Evolutionary conservation across 2,888 invertebrate species (phyloP), one percentile per base, ranked within the genome.

Genomic region (Erynnis tages): DNA sequence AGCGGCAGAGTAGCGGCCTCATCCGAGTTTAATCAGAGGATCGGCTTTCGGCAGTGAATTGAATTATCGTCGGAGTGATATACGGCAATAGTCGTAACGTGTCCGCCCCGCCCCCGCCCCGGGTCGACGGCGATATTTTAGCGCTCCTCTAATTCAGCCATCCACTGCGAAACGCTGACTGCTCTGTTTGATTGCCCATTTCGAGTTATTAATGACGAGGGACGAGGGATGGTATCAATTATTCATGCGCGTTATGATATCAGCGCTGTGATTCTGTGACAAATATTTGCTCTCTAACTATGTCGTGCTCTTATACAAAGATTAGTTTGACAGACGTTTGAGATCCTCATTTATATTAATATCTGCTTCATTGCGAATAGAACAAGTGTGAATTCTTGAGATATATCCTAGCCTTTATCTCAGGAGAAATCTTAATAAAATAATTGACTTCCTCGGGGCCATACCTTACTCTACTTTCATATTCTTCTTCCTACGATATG

Each of bases 31-130:
- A 43, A 50, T 50, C 50, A 43, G 50, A 25, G 50, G 35, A 43
- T 43, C 50, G 50, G 50, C 43, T 50, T 35, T 50, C 50, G 50
- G 43, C 50, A 43, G 35, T 50, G 50, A 50, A 43, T 50, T 35
- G 50, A 50, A 50, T 50, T 49, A 49, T 49, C 49, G 41, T 32
- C 34, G 27, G 49, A 41, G 41, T 50, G 49, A 50, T 50, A 43
- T 43, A 50, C 50, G 50, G 43, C 27, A 43, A 50, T 43, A 43
- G 50, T 49, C 49, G 49, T 14, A 11, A 10, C 49, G 34, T 34
- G 41, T 41, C 34, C 41, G 41, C 13, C 34, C 19, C 49, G 37
- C 49, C 37, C 38, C n/a, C 34, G 23, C 32, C 7, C 19, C 48
- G 29, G 41, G 17, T 46, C 48, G 40, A 7, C 19, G 32, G 40